Percentiles rank a stretch among this genome's conserved stretches.
Evolutionary conservation across 2,797 vertebrate genomes (phyloP).

Genomic region (Crocodylus rhombifer): DNA sequence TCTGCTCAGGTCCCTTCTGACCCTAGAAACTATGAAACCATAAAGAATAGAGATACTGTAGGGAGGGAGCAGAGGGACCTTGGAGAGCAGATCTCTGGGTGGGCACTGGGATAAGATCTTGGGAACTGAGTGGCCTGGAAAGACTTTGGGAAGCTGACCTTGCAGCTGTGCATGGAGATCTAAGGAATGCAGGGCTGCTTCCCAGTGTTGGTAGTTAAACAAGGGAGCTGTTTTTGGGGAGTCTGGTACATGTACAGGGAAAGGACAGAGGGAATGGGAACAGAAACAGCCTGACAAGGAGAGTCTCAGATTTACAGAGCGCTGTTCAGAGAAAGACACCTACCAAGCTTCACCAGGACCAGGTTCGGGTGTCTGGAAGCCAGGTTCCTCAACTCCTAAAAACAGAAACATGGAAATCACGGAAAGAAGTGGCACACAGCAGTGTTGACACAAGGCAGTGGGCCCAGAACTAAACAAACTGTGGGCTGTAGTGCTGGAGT

Average conservation of each 20-base stretch:
- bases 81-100: too few relatives aligned
- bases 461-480: fast-evolving
- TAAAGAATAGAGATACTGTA: too few relatives aligned
- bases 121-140: not conserved
- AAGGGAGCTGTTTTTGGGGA: not conserved
- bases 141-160: not conserved
- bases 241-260: not conserved
- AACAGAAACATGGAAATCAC: not conserved
- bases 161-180: not conserved
- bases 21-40: too few relatives aligned
- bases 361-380: slow-evolving; percentile 60
- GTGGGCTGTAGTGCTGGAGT: not conserved
- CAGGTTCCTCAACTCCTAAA: slow-evolving; percentile 67
- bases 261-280: not conserved
- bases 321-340: not conserved
- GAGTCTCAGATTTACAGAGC: not conserved
- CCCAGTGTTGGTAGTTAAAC: not conserved
- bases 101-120: not conserved
- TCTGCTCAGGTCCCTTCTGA: too few relatives aligned
- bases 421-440: fast-evolving
- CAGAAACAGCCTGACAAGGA: fast-evolving
- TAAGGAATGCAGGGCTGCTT: not conserved
- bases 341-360: slow-evolving; percentile 68
- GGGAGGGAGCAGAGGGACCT: too few relatives aligned
- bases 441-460: not conserved